A percentile compares a stretch with the other conserved stretches of the same genome.
phyloP scores from a whole-genome alignment of 2,888 invertebrate genomes.

The Prosopocoilus inquinatus region DNA sequence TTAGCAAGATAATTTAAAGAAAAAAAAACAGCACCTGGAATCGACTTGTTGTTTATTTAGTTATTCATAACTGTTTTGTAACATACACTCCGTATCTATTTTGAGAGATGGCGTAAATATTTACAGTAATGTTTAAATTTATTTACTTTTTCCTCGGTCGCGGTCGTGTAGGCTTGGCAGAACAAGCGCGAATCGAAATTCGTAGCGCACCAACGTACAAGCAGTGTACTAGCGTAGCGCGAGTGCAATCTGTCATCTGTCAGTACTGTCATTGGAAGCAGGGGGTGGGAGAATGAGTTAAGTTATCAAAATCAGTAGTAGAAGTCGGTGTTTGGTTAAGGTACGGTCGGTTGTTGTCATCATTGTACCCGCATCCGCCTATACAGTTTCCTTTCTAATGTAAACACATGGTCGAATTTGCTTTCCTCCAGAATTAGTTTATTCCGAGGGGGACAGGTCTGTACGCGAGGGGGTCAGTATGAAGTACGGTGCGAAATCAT shows the following conservation, averaged over 20 bases:
- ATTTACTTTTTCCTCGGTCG: constrained; percentile 10
- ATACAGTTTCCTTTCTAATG: constrained; percentile 22
- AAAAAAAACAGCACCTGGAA: too few relatives aligned
- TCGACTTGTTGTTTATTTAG: too few relatives aligned
- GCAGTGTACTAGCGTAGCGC: too few relatives aligned
- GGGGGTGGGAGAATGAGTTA: background rate
- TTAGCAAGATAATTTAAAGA: too few relatives aligned
- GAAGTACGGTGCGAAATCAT: constrained; percentile 25
- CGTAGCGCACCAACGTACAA: too few relatives aligned
- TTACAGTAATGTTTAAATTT: constrained; percentile 28
- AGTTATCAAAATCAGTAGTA: background rate
- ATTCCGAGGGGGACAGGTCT: background rate
- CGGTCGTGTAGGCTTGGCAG: too few relatives aligned
- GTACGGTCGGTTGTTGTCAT: constrained; percentile 19
- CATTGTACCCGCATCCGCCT: constrained; percentile 20
- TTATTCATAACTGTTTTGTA: constrained; percentile 5
- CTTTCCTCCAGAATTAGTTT: constrained; percentile 19
- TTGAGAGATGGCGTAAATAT: constrained; percentile 28
- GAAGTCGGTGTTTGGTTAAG: constrained; percentile 11
- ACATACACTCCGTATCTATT: constrained; percentile 20
- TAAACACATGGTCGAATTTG: constrained; percentile 28
- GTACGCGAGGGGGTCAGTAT: constrained; percentile 11
- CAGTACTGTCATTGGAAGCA: background rate
- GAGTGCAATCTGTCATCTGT: constrained; percentile 10
- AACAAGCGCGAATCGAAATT: background rate